These are phyloP conservation scores for Ischnura elegans DNA, from an alignment of 2,888 invertebrate genomes.

Conservation along the genomic window DNA sequence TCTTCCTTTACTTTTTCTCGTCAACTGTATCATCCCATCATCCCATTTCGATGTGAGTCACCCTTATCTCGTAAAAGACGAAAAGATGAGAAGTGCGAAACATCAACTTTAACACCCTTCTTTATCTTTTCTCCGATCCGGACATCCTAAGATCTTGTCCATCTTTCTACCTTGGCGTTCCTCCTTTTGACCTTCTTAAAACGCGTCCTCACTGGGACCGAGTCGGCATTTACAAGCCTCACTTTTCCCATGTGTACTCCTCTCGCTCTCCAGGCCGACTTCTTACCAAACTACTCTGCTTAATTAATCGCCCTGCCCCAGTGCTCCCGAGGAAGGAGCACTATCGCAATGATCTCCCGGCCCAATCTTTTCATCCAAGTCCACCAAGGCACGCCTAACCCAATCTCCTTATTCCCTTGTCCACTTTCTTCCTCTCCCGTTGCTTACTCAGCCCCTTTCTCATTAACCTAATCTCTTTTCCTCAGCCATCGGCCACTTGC, in stretches of 20 bases:
- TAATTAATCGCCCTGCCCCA: constrained; percentile 38
- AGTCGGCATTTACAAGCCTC: constrained; percentile 42
- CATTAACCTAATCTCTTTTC: background rate
- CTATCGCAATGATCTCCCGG: constrained; percentile 12
- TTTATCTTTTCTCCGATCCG: background rate
- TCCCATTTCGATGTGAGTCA: no score
- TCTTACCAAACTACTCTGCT: constrained; percentile 51
- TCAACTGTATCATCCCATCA: no score
- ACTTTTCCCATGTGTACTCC: constrained; percentile 44
- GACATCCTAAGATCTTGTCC: no score
- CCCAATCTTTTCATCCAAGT: no score
- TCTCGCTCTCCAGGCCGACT: constrained; percentile 30
- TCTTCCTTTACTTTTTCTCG: background rate
- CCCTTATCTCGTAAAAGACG: background rate
- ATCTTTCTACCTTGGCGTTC: background rate
- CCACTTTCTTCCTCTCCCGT: background rate
- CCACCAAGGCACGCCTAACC: background rate
- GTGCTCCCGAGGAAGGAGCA: constrained; percentile 8
- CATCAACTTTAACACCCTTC: background rate
- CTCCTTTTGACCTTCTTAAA: background rate
- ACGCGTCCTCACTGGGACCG: background rate
- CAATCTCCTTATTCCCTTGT: background rate
- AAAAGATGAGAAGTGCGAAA: background rate
- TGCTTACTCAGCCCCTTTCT: background rate
- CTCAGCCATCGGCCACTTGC: background rate